phyloP scores from a whole-genome alignment of 1,140 invertebrate genomes.

The Piezodorus guildinii region DNA sequence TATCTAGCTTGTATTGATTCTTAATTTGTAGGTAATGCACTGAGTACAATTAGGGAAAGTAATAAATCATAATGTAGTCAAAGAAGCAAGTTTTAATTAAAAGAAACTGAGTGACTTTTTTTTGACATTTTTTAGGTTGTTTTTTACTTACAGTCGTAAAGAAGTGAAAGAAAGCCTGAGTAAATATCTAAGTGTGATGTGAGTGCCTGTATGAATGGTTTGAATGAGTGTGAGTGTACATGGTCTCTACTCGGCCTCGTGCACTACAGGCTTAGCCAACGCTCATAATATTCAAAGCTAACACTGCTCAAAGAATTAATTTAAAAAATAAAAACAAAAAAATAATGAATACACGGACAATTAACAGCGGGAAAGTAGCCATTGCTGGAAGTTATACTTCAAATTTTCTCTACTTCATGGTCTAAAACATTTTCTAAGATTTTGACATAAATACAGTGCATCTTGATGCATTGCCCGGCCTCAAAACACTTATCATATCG shows the following conservation, averaged over 20 bases:
- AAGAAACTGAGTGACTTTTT: neutral
- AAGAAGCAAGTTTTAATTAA: slow-evolving; percentile 9
- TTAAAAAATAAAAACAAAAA: slow-evolving; percentile 5
- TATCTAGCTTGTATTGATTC: slow-evolving; percentile 7
- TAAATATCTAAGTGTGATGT: slow-evolving; percentile 5
- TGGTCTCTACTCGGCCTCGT: neutral
- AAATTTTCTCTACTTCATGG: slow-evolving; percentile 13
- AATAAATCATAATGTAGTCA: slow-evolving; percentile 18
- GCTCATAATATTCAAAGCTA: slow-evolving; percentile 13
- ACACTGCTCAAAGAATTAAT: slow-evolving; percentile 9
- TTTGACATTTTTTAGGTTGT: no score
- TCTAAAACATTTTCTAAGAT: slow-evolving; percentile 10
- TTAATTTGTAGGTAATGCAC: slow-evolving; percentile 16
- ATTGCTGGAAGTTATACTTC: neutral
- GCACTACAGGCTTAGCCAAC: slow-evolving; percentile 14
- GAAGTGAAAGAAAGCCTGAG: slow-evolving; percentile 12
- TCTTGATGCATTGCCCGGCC: slow-evolving; percentile 4
- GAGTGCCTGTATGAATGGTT: slow-evolving; percentile 2
- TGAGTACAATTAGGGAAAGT: slow-evolving; percentile 15
- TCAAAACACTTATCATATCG: slow-evolving; percentile 15
- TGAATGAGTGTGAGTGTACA: slow-evolving; percentile 9
- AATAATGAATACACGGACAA: slow-evolving; percentile 1
- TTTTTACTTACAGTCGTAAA: neutral
- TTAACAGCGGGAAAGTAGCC: neutral
- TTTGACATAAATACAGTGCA: slow-evolving; percentile 7